Evolutionary conservation across 2,888 invertebrate genomes (phyloP).

Genomic region (Perizoma affinitatum): DNA sequence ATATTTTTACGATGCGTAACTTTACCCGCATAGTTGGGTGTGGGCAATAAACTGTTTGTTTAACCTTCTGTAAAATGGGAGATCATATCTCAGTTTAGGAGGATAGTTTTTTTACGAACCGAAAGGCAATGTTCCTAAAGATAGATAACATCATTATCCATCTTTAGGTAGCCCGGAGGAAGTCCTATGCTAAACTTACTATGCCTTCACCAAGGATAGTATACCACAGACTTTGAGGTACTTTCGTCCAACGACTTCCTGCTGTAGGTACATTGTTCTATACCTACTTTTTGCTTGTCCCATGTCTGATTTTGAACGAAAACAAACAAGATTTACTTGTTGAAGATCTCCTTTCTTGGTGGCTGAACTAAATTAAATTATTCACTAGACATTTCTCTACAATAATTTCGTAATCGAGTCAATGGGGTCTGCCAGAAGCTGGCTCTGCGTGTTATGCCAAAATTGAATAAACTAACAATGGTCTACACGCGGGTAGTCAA

Average conservation of each 20-base stretch:
- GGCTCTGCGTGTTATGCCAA: slow-evolving; percentile 6
- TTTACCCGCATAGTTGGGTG: background rate
- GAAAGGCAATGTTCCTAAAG: no score
- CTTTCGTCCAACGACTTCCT: no score
- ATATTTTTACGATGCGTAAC: slow-evolving; percentile 12
- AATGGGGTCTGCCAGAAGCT: slow-evolving; percentile 17
- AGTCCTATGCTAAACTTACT: no score
- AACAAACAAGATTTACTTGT: no score
- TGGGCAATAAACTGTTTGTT: slow-evolving; percentile 7
- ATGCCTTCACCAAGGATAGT: no score
- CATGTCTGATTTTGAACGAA: no score
- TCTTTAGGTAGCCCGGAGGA: no score
- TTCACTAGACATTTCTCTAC: slow-evolving; percentile 14
- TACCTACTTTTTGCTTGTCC: no score
- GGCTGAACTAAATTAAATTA: slow-evolving; percentile 1
- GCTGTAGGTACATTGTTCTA: no score
- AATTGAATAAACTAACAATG: slow-evolving; percentile 21
- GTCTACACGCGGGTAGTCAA: no score
- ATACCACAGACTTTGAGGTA: no score
- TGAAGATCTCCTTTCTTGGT: background rate
- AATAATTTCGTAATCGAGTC: slow-evolving; percentile 25
- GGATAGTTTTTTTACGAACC: background rate
- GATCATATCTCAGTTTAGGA: slow-evolving; percentile 21
- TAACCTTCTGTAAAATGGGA: slow-evolving; percentile 15
- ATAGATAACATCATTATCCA: background rate